Percentiles rank a stretch among this genome's conserved stretches.
phyloP scores from a whole-genome alignment of 2,113 vertebrate species.

The Tichodroma muraria region DNA sequence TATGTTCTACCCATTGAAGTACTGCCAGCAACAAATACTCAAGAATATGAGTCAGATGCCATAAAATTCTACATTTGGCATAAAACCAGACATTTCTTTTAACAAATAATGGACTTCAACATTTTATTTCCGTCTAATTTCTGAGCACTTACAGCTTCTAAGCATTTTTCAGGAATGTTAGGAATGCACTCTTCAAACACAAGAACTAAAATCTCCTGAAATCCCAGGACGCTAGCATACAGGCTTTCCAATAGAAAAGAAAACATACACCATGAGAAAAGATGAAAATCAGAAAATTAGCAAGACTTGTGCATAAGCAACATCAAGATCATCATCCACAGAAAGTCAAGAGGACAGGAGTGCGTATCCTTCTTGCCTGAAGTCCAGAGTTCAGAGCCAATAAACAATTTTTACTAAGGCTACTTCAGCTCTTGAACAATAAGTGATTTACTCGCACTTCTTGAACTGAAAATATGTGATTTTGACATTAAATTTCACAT shows the following conservation, averaged over 20 bases:
- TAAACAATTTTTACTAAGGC: background rate
- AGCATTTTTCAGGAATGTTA: background rate
- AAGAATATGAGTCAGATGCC: background rate
- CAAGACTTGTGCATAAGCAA: background rate
- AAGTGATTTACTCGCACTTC: background rate
- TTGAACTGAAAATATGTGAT: background rate
- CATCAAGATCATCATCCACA: background rate
- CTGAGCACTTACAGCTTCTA: background rate
- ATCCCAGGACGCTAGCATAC: background rate
- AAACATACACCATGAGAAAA: background rate
- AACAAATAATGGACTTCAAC: background rate
- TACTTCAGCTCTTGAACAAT: background rate
- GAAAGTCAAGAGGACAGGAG: background rate
- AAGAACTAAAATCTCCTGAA: background rate
- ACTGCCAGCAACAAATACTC: slow-evolving; percentile 9
- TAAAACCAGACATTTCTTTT: background rate
- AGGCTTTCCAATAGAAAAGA: background rate
- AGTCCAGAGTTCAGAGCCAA: background rate
- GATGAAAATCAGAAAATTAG: background rate
- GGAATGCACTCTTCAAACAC: background rate
- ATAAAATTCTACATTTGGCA: background rate
- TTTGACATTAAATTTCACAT: background rate
- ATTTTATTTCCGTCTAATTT: background rate
- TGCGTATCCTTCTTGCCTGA: background rate
- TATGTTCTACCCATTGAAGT: slow-evolving; percentile 10